phyloP scores from a whole-genome alignment of 2,113 vertebrate species.

The Epinephelus fuscoguttatus region DNA sequence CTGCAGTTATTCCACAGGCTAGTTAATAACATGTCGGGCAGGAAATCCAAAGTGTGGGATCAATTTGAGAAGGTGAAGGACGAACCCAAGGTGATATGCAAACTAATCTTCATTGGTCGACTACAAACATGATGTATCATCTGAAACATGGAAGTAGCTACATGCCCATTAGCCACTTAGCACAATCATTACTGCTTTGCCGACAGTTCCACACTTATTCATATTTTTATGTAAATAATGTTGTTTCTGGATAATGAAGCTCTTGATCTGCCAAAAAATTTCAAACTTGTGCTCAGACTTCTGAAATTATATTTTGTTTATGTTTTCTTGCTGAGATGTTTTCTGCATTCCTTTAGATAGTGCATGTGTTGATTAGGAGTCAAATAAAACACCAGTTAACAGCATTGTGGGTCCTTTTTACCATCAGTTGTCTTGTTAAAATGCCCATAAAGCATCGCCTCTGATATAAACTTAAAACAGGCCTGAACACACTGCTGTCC shows the following conservation, averaged over 20 bases:
- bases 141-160: too few species aligned
- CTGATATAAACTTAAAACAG: conserved; percentile 15
- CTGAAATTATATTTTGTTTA: not conserved
- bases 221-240: too few species aligned
- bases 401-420: conserved; percentile 8
- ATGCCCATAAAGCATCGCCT: conserved; percentile 34
- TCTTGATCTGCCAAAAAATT: not conserved
- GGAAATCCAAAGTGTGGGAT: too few species aligned
- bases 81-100: too few species aligned
- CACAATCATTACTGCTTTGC: too few species aligned
- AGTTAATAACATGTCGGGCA: too few species aligned
- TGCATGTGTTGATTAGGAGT: conserved; percentile 14
- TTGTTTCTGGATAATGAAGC: not conserved
- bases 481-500: conserved; percentile 40
- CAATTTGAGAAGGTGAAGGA: too few species aligned
- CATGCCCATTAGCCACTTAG: too few species aligned
- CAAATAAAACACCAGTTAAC: conserved; percentile 7
- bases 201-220: too few species aligned
- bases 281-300: not conserved
- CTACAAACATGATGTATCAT: too few species aligned
- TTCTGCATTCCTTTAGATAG: conserved; percentile 14
- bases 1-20: too few species aligned
- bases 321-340: not conserved
- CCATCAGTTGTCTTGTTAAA: conserved; percentile 44
- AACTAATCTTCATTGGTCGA: too few species aligned